phyloP scores from a whole-genome alignment of 2,888 invertebrate genomes.

The Brenthis daphne region DNA sequence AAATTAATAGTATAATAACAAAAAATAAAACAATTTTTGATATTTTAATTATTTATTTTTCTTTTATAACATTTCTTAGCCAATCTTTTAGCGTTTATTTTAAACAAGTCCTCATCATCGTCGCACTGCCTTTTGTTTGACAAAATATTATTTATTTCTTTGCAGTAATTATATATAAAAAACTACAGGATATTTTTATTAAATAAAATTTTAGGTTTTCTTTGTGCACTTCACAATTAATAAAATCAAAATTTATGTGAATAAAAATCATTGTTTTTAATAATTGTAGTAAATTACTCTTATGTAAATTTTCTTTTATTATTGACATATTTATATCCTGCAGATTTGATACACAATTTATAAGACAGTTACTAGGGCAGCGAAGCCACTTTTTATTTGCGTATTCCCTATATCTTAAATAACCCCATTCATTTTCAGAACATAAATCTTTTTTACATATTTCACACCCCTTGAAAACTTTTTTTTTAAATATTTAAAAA shows the following conservation, averaged over 20 bases:
- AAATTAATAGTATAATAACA: too few relatives aligned
- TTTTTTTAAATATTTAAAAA: constrained; percentile 32
- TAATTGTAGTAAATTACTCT: constrained; percentile 21
- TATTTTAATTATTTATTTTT: too few relatives aligned
- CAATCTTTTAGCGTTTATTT: too few relatives aligned
- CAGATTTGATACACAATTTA: too few relatives aligned
- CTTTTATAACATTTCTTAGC: too few relatives aligned
- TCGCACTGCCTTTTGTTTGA: constrained; percentile 28
- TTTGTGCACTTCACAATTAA: constrained; percentile 22
- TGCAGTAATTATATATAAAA: constrained; percentile 37
- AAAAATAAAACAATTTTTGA: too few relatives aligned
- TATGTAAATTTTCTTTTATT: constrained; percentile 1
- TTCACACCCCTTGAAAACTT: constrained; percentile 15
- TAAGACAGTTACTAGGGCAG: too few relatives aligned
- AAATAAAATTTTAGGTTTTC: constrained; percentile 22
- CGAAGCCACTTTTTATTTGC: too few relatives aligned
- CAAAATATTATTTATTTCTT: constrained; percentile 33
- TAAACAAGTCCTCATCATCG: constrained; percentile 17
- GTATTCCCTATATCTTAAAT: too few relatives aligned
- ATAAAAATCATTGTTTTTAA: constrained; percentile 26
- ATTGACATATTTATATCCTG: too few relatives aligned
- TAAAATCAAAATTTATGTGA: constrained; percentile 20
- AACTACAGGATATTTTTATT: constrained; percentile 35
- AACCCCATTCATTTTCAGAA: too few relatives aligned
- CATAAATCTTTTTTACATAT: too few relatives aligned